Evolutionary conservation across 1,140 invertebrate genomes (phyloP).

Genomic region (Stratiolaelaps scimitus): DNA sequence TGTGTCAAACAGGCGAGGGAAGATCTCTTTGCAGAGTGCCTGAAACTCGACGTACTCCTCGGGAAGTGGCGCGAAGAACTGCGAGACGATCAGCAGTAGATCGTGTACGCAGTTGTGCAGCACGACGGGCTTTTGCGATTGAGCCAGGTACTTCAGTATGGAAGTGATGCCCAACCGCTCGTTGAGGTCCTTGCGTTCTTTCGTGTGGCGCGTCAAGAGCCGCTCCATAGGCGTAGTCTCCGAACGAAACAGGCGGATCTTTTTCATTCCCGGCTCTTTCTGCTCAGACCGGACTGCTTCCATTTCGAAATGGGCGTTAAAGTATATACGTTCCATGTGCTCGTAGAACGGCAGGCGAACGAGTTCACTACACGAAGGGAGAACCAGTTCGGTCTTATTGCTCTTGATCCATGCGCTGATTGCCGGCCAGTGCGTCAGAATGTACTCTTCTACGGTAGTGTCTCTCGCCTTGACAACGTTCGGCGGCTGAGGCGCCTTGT

Average conservation of each 20-base stretch:
- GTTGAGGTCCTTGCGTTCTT: background rate
- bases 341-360: background rate
- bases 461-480: background rate
- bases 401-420: background rate
- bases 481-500: background rate
- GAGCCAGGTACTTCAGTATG: background rate
- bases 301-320: background rate
- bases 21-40: background rate
- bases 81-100: slow-evolving; percentile 2
- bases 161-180: slow-evolving; percentile 6
- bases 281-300: slow-evolving; percentile 9
- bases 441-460: background rate
- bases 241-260: background rate
- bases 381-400: background rate
- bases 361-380: background rate
- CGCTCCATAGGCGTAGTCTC: background rate
- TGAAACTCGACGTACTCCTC: slow-evolving; percentile 14
- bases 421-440: background rate
- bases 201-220: background rate
- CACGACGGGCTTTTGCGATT: slow-evolving; percentile 10
- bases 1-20: slow-evolving; percentile 6
- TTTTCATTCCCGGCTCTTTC: background rate
- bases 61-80: slow-evolving; percentile 7
- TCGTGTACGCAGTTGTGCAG: slow-evolving; percentile 5
- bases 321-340: slow-evolving; percentile 12